Base-by-base conservation (phyloP, 2,888 invertebrate species). In the Nymphalis urticae region DNA sequence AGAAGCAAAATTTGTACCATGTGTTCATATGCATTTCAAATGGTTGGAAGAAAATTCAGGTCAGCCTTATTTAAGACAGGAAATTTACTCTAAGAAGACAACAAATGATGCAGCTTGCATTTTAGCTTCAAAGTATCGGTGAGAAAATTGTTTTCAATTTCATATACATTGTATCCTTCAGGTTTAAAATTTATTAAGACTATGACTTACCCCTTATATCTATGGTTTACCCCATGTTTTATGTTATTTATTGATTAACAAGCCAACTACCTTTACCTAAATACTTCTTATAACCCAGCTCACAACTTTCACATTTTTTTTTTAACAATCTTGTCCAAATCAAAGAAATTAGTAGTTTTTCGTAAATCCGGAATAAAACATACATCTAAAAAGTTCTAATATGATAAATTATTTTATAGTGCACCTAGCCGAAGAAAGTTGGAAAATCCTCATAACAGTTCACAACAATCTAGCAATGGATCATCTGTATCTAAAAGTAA, bases 1-100 rank as follows among this genome's bases (percentile, higher is more conserved):
- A 13, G 96, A 97, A 81, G 93, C 95, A 13, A 94, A 95, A 78
- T 96, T 96, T 82, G 96, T 97, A 7, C 97, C 97, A 47, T 95
- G 95, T 75, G 96, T 96, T 21, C 93, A 96, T 66, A 84, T 97
- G 82, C 95, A 97, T 86, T 97, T 96, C 81, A 95, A 95, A 69
- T 93, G 94, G 77, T 78, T 90, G 10, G 84, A 89, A 56, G 82
- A 85, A 21, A 82, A 83, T 17, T 82, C 84, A 53, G 81, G 80
- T 27, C 70, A 86, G 61, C 83, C 87, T 59, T 94, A 93, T 82
- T 85, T 97, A 10, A 94, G 94, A 81, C 83, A 93, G 48, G 94
- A 95, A 74, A 87, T 95, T 66, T 92, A 94, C 75, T 82, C 86
- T 21, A 95, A 95, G 80, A 87, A 94, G 70, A 95, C 95, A 3